A percentile compares a stretch with the other conserved stretches of the same genome.
phyloP scores from a whole-genome alignment of 2,113 vertebrate species.

The Natator depressus region DNA sequence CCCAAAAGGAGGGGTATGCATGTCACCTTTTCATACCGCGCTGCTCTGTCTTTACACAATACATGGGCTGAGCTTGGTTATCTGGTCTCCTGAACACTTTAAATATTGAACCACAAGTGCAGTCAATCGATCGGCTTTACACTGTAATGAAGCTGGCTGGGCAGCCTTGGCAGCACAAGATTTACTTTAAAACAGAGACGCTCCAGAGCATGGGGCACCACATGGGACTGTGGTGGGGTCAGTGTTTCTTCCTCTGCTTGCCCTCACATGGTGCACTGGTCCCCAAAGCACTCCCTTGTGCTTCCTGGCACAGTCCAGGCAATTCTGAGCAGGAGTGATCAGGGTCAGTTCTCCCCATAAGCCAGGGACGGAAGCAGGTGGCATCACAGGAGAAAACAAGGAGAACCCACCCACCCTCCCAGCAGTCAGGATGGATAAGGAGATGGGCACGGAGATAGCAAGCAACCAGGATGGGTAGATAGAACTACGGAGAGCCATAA shows the following conservation, averaged over 20 bases:
- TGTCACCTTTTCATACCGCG: background rate
- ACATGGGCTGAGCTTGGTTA: background rate
- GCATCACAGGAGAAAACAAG: too few species aligned
- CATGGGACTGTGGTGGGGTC: background rate
- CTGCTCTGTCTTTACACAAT: background rate
- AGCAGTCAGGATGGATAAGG: too few species aligned
- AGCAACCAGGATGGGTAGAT: background rate
- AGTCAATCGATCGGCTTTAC: background rate
- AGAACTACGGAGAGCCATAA: background rate
- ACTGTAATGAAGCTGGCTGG: background rate
- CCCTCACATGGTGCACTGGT: background rate
- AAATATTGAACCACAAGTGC: background rate
- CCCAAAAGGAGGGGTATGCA: background rate
- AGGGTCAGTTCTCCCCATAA: background rate
- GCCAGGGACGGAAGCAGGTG: too few species aligned
- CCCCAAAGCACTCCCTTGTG: background rate
- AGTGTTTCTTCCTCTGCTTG: background rate
- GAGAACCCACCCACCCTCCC: too few species aligned
- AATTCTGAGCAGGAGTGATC: background rate
- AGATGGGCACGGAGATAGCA: too few species aligned
- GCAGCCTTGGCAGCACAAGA: background rate
- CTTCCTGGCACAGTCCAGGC: background rate
- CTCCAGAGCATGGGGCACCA: background rate
- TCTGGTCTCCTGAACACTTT: background rate
- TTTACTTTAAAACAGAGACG: background rate